Conservation (phyloP, 1,140 invertebrate genomes). For the Formica exsecta region DNA sequence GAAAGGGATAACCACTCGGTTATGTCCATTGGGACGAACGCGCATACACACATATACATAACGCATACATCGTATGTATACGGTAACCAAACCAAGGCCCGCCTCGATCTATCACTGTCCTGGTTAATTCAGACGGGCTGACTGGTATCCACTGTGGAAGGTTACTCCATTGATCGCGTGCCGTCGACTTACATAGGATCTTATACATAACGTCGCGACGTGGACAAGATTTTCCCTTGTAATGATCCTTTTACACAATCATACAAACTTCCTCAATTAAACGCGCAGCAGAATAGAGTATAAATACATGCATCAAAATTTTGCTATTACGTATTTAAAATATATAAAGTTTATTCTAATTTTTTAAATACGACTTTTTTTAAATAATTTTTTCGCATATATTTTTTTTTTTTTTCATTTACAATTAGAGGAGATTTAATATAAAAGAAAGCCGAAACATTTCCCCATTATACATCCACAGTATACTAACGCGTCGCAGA, state of each 20-base stretch:
- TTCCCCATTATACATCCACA: background rate
- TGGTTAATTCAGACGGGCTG: conserved; percentile 70
- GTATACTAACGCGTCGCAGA: background rate
- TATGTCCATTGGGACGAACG: conserved; percentile 63
- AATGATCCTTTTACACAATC: background rate
- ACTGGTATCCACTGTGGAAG: conserved; percentile 57
- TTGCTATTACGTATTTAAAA: background rate
- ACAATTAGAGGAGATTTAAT: background rate
- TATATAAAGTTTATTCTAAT: background rate
- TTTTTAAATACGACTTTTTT: background rate
- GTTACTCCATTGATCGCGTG: conserved; percentile 72
- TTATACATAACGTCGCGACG: conserved; percentile 6
- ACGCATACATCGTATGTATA: conserved; percentile 47
- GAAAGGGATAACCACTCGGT: conserved; percentile 63
- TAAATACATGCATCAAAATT: background rate
- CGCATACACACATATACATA: conserved; percentile 49
- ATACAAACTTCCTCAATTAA: background rate
- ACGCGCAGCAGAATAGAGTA: background rate
- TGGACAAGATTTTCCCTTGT: background rate
- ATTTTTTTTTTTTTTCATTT: background rate
- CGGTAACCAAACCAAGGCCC: conserved; percentile 47
- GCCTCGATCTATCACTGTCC: conserved; percentile 78
- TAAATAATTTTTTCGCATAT: background rate
- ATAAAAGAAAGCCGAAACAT: background rate
- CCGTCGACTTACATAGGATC: conserved; percentile 37